Conservation (phyloP, 2,113 vertebrate species). For the Dicerorhinus sumatrensis region DNA sequence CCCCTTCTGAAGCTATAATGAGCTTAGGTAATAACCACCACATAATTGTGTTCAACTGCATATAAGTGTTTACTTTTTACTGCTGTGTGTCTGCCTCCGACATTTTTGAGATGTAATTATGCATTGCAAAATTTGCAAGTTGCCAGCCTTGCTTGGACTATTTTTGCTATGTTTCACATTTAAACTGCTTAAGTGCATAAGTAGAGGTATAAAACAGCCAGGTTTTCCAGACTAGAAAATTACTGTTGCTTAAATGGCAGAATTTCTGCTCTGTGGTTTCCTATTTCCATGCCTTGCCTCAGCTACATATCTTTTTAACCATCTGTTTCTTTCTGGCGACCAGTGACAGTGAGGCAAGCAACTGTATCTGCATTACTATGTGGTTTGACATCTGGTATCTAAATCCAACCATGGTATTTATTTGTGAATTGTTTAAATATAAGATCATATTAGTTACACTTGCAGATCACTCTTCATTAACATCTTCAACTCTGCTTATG, state of each 20-base stretch:
- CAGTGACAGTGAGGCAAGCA: slow-evolving; percentile 74
- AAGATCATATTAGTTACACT: slow-evolving; percentile 74
- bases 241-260: slow-evolving; percentile 75
- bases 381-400: slow-evolving; percentile 81
- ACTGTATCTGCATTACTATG: slow-evolving; percentile 78
- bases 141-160: slow-evolving; percentile 63
- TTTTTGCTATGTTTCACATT: slow-evolving; percentile 78
- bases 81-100: slow-evolving; percentile 61
- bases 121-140: slow-evolving; percentile 63
- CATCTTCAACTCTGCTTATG: slow-evolving; percentile 41
- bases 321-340: slow-evolving; percentile 85
- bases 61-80: slow-evolving; percentile 49
- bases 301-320: slow-evolving; percentile 74
- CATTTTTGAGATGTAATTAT: slow-evolving; percentile 78
- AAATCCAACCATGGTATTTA: slow-evolving; percentile 74
- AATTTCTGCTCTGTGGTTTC: slow-evolving; percentile 71
- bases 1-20: slow-evolving; percentile 66
- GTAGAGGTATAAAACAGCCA: slow-evolving; percentile 64
- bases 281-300: slow-evolving; percentile 49
- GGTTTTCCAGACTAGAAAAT: slow-evolving; percentile 80
- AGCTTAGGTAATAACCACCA: slow-evolving; percentile 67
- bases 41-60: slow-evolving; percentile 40
- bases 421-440: slow-evolving; percentile 78
- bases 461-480: slow-evolving; percentile 62
- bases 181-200: slow-evolving; percentile 78